phyloP scores from a whole-genome alignment of 35 echinoderm and acorn worm species.

The Nesometra sesokonis region DNA sequence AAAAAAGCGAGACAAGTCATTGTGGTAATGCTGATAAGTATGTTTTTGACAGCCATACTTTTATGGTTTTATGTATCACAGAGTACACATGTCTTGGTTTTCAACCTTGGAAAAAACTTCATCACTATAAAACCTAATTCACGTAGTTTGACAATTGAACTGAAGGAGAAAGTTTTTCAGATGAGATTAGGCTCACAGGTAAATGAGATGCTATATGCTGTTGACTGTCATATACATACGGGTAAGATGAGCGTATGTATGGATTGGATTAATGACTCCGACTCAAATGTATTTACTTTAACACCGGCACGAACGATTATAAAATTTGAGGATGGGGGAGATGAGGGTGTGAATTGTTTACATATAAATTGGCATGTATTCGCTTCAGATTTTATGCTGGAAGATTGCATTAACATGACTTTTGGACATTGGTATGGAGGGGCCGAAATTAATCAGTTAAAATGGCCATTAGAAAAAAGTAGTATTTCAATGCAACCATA shows the following conservation, averaged over 20 bases:
- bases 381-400: not conserved
- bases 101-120: not conserved
- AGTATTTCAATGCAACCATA: slow-evolving; percentile 52
- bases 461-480: slow-evolving; percentile 76
- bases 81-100: not conserved
- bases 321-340: slow-evolving; percentile 9
- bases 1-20: not conserved
- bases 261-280: not conserved
- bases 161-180: not conserved
- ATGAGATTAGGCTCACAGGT: not conserved
- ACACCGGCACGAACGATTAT: not conserved
- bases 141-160: not conserved
- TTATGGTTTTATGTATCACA: not conserved
- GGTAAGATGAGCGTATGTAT: not conserved
- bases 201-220: not conserved
- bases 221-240: not conserved
- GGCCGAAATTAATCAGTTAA: slow-evolving; percentile 50
- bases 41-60: not conserved
- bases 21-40: not conserved
- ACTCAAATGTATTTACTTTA: not conserved
- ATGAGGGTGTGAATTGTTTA: slow-evolving; percentile 23
- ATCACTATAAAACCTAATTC: not conserved
- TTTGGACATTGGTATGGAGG: slow-evolving; percentile 92
- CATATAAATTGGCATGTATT: slow-evolving; percentile 39
- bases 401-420: slow-evolving; percentile 62